These are phyloP conservation scores for Probosciger aterrimus DNA, from an alignment of 2,113 vertebrate species.

Conservation along the genomic window DNA sequence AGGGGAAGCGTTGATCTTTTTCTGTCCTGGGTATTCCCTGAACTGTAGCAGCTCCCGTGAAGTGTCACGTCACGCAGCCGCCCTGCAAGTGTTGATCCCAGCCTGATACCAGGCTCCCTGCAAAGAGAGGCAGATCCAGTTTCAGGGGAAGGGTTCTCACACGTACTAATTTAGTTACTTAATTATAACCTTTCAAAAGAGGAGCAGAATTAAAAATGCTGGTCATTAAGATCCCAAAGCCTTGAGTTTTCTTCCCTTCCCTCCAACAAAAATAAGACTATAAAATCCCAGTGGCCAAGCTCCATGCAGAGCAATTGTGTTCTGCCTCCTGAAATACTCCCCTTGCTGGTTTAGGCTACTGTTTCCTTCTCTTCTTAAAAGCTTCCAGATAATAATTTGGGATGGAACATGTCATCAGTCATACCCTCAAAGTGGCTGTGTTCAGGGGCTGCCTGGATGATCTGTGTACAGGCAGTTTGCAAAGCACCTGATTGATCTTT, in stretches of 20 bases:
- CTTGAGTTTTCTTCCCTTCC: rapidly evolving
- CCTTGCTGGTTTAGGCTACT: background rate
- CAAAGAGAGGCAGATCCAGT: conserved; percentile 32
- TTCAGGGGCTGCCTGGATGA: background rate
- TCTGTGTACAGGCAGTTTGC: background rate
- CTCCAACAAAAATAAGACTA: background rate
- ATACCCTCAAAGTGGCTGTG: background rate
- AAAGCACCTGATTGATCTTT: background rate
- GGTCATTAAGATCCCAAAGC: background rate
- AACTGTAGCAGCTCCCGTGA: background rate
- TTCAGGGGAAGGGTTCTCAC: conserved; percentile 18
- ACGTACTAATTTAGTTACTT: background rate
- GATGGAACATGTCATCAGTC: background rate
- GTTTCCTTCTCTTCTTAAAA: background rate
- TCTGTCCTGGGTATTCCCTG: background rate
- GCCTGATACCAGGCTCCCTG: background rate
- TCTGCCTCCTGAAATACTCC: background rate
- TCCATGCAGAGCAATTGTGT: background rate
- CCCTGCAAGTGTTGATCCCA: conserved; percentile 29
- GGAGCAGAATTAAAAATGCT: background rate
- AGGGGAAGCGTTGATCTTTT: background rate
- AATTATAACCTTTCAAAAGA: conserved; percentile 50
- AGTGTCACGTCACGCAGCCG: background rate
- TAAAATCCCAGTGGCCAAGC: background rate
- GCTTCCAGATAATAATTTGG: background rate